Base-by-base conservation (phyloP, 2,113 vertebrate species). In the Oreochromis spilurus region DNA sequence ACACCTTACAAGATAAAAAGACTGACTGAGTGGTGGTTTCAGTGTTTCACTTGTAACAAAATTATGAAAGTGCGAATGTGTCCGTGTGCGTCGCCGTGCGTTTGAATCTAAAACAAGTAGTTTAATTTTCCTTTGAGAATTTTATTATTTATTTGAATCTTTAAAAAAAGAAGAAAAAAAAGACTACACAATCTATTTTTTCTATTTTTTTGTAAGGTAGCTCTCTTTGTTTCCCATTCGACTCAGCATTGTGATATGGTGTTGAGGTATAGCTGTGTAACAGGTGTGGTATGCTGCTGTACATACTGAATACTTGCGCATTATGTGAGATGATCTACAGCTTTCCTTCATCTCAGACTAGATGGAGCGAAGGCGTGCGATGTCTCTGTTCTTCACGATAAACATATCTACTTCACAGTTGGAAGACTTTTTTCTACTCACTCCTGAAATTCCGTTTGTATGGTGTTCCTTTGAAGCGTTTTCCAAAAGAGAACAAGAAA, bases 111-210 rank as follows among this genome's bases (percentile, higher is more conserved):
- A 77, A 86, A 77, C 65, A 85, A 57, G 81, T 87, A 62, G 55
- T 86, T 92, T 81, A 45, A 72, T 86, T 91, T 84, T 88, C 38
- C 58, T 83, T 95, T 92, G 75, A 88, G 67, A 87, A 77, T 88
- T 87, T 17, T 53, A 70, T 93, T 87, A 93, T 95, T 96, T 90
- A 92, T 95, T 93, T 88, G 43, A 92, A 92, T 83, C 19, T 67
- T 67, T 54, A 81, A 65, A 90, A 87, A 92, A 87, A 77, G 34
- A n/a, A 13, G 19, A 3, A 91, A 55, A 81, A 72, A 90, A 67
- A 90, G 78, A 91, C 88, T 95, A 93, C 95, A 94, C 95, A 95
- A 95, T 94, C 83, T 90, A 90, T 94, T 91, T 62, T 55, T 85
- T 91, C 84, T 36, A 57, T 77, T 52, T 90, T 94, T 92, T 91